These are phyloP conservation scores for Henricia sp. DNA, from an alignment of 53 echinoderm and acorn worm species.

Conservation along the genomic window DNA sequence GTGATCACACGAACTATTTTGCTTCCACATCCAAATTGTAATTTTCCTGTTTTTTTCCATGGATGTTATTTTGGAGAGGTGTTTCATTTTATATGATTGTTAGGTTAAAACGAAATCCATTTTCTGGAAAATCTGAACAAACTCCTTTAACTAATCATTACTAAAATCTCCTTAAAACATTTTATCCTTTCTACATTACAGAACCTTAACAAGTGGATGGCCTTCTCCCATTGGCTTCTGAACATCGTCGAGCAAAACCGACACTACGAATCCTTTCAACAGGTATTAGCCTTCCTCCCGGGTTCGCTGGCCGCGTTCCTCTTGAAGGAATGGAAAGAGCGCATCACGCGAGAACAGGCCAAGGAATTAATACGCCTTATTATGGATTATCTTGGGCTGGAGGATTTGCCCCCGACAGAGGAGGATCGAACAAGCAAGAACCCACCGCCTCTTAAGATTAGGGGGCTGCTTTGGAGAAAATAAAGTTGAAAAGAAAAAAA, in stretches of 20 bases:
- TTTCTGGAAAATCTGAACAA: too few species aligned
- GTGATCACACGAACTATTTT: too few species aligned
- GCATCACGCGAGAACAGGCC: slow-evolving; percentile 63
- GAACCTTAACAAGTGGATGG: slow-evolving; percentile 69
- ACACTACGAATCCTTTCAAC: slow-evolving; percentile 66
- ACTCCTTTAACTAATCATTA: too few species aligned
- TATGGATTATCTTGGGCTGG: slow-evolving; percentile 74
- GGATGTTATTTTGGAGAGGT: too few species aligned
- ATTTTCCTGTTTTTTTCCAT: too few species aligned
- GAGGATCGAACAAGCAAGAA: slow-evolving; percentile 68
- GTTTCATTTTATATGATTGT: too few species aligned
- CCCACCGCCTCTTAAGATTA: slow-evolving; percentile 65
- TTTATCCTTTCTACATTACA: too few species aligned
- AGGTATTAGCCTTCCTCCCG: slow-evolving; percentile 69
- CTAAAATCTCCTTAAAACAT: too few species aligned
- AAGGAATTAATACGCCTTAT: slow-evolving; percentile 60
- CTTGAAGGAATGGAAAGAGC: slow-evolving; percentile 85
- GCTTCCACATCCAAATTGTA: too few species aligned
- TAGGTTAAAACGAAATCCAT: too few species aligned
- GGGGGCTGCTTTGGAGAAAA: slow-evolving; percentile 69
- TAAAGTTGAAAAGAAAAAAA: too few species aligned
- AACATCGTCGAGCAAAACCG: slow-evolving; percentile 86
- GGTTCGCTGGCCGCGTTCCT: slow-evolving; percentile 70
- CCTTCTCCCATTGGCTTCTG: slow-evolving; percentile 82
- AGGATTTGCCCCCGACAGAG: slow-evolving; percentile 49